A percentile compares a stretch with the other conserved stretches of the same genome.
These are phyloP conservation scores for Pycnomerus fuliginosus DNA, from an alignment of 2,888 invertebrate species.

Conservation along the genomic window DNA sequence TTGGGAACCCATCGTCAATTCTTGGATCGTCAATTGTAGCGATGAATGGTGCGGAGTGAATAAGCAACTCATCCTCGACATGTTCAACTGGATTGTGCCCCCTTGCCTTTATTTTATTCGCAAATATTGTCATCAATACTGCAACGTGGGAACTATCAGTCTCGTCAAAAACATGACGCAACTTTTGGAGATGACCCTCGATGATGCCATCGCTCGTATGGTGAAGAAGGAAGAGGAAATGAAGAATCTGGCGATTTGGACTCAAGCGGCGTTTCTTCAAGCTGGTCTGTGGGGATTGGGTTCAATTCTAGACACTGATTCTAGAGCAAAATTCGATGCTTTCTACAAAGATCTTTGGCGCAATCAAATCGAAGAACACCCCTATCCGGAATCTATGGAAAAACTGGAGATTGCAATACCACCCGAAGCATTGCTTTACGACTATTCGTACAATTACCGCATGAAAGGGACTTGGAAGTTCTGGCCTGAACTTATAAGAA, in stretches of 20 bases:
- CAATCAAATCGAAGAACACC: slow-evolving; percentile 53
- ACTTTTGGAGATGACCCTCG: slow-evolving; percentile 75
- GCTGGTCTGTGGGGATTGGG: slow-evolving; percentile 83
- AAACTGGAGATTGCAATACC: slow-evolving; percentile 77
- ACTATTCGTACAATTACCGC: slow-evolving; percentile 75
- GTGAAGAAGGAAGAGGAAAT: slow-evolving; percentile 58
- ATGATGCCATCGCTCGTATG: slow-evolving; percentile 66
- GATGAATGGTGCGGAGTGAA: slow-evolving; percentile 68
- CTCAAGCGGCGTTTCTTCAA: slow-evolving; percentile 74
- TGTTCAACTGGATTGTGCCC: slow-evolving; percentile 80
- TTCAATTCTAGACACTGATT: slow-evolving; percentile 73
- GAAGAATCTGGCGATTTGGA: slow-evolving; percentile 69
- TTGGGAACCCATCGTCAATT: slow-evolving; percentile 76
- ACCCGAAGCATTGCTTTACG: slow-evolving; percentile 73
- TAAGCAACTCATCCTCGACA: slow-evolving; percentile 58
- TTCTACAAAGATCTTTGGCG: slow-evolving; percentile 60
- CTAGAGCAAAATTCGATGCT: slow-evolving; percentile 68
- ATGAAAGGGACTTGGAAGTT: slow-evolving; percentile 85
- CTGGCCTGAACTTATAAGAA: slow-evolving; percentile 76
- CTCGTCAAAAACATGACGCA: slow-evolving; percentile 70
- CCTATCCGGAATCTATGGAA: slow-evolving; percentile 61
- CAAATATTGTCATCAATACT: slow-evolving; percentile 65
- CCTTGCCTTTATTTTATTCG: slow-evolving; percentile 71
- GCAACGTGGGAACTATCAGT: slow-evolving; percentile 72
- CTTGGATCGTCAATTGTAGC: slow-evolving; percentile 73